Evolutionary conservation across 2,797 vertebrate genomes (phyloP).

Genomic region (Enteromius unitaeniatus): DNA sequence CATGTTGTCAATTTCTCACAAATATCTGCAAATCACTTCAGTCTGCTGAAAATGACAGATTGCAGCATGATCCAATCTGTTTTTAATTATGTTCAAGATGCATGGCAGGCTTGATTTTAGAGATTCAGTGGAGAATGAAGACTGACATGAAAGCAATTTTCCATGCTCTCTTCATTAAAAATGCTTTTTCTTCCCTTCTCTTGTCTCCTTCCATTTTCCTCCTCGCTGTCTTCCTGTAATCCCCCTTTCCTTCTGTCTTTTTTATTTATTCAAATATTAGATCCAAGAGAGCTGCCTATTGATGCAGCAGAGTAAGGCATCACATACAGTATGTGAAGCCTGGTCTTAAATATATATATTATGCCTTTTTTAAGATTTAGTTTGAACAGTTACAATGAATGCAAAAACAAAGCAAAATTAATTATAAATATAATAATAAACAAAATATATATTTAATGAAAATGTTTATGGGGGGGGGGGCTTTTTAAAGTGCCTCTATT

Average conservation of each 20-base stretch:
- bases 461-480: not conserved
- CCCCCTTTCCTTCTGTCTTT: not conserved
- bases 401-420: not conserved
- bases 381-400: not conserved
- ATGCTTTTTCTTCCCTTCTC: conserved; percentile 24
- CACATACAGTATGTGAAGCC: not conserved
- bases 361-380: not conserved
- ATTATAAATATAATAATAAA: not conserved
- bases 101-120: conserved; percentile 30
- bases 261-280: not conserved
- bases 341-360: not conserved
- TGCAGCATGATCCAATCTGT: conserved; percentile 28
- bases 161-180: conserved; percentile 31
- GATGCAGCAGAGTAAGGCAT: not conserved
- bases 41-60: conserved; percentile 35
- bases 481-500: not conserved
- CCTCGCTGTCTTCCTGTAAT: not conserved
- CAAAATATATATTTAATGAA: not conserved
- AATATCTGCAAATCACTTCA: conserved; percentile 26
- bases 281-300: not conserved
- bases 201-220: conserved; percentile 18
- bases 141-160: conserved; percentile 46
- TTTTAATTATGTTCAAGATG: conserved; percentile 44
- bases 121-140: conserved; percentile 44
- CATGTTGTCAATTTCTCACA: conserved; percentile 36